phyloP scores from a whole-genome alignment of 2,113 vertebrate genomes.

The Oncorhynchus tshawytscha region DNA sequence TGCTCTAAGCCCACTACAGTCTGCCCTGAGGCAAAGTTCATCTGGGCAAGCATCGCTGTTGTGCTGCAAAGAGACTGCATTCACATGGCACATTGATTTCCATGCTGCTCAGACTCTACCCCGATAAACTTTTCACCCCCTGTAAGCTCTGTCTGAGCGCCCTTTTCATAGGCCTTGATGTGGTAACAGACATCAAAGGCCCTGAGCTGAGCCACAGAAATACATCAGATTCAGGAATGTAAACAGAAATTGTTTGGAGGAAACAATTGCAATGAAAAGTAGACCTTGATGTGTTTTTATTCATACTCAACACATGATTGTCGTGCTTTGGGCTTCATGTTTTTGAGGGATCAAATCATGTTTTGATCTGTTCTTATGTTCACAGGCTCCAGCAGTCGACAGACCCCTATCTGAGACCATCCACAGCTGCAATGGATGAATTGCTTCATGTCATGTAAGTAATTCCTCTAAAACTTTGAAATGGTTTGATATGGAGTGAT shows the following conservation, averaged over 20 bases:
- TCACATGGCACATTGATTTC: slow-evolving; percentile 2
- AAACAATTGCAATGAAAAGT: neutral
- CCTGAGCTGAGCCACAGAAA: neutral
- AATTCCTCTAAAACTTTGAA: too few species aligned
- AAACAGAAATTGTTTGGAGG: neutral
- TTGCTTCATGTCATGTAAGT: too few species aligned
- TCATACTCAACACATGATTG: too few species aligned
- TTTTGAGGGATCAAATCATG: too few species aligned
- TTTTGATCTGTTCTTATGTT: too few species aligned
- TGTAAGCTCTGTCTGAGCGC: neutral
- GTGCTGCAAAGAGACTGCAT: slow-evolving; percentile 6
- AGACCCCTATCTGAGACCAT: too few species aligned
- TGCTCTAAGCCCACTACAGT: neutral
- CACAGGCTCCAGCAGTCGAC: too few species aligned
- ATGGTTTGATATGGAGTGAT: too few species aligned
- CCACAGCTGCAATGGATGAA: too few species aligned
- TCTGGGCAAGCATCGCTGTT: neutral
- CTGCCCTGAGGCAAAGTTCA: neutral
- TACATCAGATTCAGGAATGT: neutral
- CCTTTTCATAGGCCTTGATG: neutral
- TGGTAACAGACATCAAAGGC: neutral
- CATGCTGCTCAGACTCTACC: neutral
- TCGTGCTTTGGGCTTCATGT: too few species aligned
- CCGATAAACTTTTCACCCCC: neutral
- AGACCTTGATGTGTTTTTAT: too few species aligned